A percentile compares a stretch with the other conserved stretches of the same genome.
Evolutionary conservation across 2,888 invertebrate genomes (phyloP).

Genomic region (Lithophane socia): DNA sequence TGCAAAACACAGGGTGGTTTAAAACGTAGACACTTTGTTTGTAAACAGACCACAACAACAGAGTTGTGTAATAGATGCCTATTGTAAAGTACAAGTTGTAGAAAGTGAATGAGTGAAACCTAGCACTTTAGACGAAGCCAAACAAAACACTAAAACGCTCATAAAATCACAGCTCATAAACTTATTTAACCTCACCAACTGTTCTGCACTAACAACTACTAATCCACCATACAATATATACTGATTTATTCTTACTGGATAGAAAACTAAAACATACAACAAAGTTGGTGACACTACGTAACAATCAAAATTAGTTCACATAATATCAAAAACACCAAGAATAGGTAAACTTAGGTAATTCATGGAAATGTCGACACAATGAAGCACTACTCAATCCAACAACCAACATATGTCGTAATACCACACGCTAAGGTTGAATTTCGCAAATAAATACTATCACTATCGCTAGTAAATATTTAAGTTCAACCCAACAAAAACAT

Average conservation of each 20-base stretch:
- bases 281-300: neutral
- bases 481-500: conserved; percentile 66
- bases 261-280: conserved; percentile 6
- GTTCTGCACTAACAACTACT: neutral
- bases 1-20: neutral
- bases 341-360: conserved; percentile 43
- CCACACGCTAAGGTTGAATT: conserved; percentile 48
- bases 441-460: conserved; percentile 30
- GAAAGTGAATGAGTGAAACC: conserved; percentile 39
- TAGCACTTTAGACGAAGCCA: conserved; percentile 1
- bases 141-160: conserved; percentile 32
- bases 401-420: conserved; percentile 19
- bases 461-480: conserved; percentile 49
- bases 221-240: neutral
- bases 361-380: conserved; percentile 41
- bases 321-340: conserved; percentile 39
- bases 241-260: conserved; percentile 2
- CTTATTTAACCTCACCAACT: conserved; percentile 26
- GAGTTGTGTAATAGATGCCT: conserved; percentile 4
- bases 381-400: conserved; percentile 28
- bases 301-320: conserved; percentile 35
- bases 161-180: conserved; percentile 36
- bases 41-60: conserved; percentile 10
- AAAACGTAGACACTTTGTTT: neutral
- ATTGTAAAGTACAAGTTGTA: conserved; percentile 18